A percentile compares a stretch with the other conserved stretches of the same genome.
These are phyloP conservation scores for Crotalus helleri DNA, from an alignment of 2,113 vertebrate species.

Conservation along the genomic window DNA sequence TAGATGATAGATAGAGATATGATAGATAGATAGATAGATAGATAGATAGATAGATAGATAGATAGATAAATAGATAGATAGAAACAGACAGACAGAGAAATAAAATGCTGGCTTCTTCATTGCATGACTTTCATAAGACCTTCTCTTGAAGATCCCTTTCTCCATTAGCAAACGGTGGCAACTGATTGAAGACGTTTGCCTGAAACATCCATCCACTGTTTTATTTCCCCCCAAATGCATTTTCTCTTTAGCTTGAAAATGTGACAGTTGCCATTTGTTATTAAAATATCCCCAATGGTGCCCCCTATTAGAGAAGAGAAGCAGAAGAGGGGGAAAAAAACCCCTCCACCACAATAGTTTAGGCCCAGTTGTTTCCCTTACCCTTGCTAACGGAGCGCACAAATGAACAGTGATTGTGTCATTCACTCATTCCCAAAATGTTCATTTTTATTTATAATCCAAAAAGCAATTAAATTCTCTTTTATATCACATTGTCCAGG, in stretches of 20 bases:
- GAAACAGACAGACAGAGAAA: too few relatives aligned
- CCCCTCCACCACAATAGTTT: slow-evolving; percentile 34
- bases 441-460: slow-evolving; percentile 73
- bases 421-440: slow-evolving; percentile 71
- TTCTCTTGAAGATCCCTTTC: slow-evolving; percentile 57
- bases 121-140: slow-evolving; percentile 70
- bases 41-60: too few relatives aligned
- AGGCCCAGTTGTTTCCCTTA: slow-evolving; percentile 60
- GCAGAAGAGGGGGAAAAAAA: slow-evolving; percentile 26
- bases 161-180: slow-evolving; percentile 61
- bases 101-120: slow-evolving; percentile 44
- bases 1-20: too few relatives aligned
- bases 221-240: slow-evolving; percentile 36
- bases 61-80: too few relatives aligned
- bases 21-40: too few relatives aligned
- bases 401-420: slow-evolving; percentile 67
- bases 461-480: slow-evolving; percentile 74
- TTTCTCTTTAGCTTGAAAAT: slow-evolving; percentile 44
- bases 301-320: slow-evolving; percentile 14
- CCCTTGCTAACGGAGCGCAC: slow-evolving; percentile 61
- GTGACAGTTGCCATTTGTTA: slow-evolving; percentile 66
- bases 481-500: slow-evolving; percentile 70
- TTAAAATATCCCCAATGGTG: slow-evolving; percentile 48
- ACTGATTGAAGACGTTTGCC: slow-evolving; percentile 64
- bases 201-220: slow-evolving; percentile 60